phyloP scores from a whole-genome alignment of 2,888 invertebrate species.

The Trilocha varians region DNA sequence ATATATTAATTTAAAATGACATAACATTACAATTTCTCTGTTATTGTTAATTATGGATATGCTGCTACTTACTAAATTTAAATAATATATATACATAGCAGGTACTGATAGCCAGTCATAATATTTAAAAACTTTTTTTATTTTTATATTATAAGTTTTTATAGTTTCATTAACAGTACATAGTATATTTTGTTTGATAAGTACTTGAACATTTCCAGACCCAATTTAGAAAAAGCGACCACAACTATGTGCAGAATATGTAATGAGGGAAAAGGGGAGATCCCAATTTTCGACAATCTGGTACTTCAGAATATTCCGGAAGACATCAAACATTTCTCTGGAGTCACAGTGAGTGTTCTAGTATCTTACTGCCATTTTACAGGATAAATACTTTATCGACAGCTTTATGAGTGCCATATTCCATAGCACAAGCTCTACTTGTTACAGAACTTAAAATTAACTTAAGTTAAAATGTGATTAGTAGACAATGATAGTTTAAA shows the following conservation, averaged over 20 bases:
- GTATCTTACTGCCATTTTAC: background rate
- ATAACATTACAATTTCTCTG: background rate
- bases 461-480: too few species aligned
- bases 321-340: conserved; percentile 51
- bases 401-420: too few species aligned
- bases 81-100: too few species aligned
- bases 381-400: too few species aligned
- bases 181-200: background rate
- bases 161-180: background rate
- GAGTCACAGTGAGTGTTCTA: conserved; percentile 39
- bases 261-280: conserved; percentile 39
- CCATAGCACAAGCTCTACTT: too few species aligned
- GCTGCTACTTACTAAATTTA: conserved; percentile 1
- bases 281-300: conserved; percentile 52
- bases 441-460: too few species aligned
- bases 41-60: background rate
- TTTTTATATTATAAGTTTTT: background rate
- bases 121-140: too few species aligned
- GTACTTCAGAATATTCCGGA: conserved; percentile 45
- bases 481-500: too few species aligned
- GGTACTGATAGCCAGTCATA: too few species aligned
- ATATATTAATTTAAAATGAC: background rate
- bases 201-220: conserved; percentile 23
- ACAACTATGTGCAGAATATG: conserved; percentile 47
- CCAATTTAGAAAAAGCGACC: conserved; percentile 17